Evolutionary conservation across 35 echinoderm and acorn worm species (phyloP), one percentile per base, ranked within the genome.

Genomic region (Amphiura filiformis): DNA sequence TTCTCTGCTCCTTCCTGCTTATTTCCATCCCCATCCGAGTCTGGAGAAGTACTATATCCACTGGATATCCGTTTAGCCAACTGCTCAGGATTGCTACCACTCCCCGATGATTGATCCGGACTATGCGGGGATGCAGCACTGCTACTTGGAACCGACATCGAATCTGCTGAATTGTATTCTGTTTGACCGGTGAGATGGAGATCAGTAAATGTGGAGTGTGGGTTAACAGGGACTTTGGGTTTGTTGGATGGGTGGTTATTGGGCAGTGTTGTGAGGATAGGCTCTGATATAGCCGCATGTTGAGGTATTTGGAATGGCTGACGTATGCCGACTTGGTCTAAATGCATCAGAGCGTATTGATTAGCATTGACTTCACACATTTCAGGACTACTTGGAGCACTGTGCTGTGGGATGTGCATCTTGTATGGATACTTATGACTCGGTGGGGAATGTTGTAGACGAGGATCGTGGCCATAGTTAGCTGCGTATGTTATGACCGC

Each of bases 21-120:
- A 34, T 11, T 81, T 38, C 35, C 35, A 31, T 94, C 92, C 42
- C 61, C 77, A 39, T 94, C 92, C 13, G 92, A 94, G 30, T 94
- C 92, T 13, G 80, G 82, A 11, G 92, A 94, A n/a, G 92, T 94
- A 39, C 92, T 77, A 39, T 94, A 90, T 64, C 92, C 92, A 76
- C 88, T 94, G 38, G 92, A 90, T 13, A 79, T 82, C 64, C 78
- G 87, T n/a, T 82, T 78, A 32, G 75, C 88, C 0, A 92, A 56
- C 0, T 84, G 86, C 23, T 92, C 90, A 36, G 84, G 49, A 34
- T 92, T 56, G 38, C 76, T 80, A 33, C 57, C 82, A 28, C 78
- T 76, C 18, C 33, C 35, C 38, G 56, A 70, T 0, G 78, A 47
- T 5, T 92, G 41, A 30, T 77, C 61, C 31, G 85, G 81, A 35